Conservation (phyloP, 2,797 vertebrate genomes). For the Falco naumanni region DNA sequence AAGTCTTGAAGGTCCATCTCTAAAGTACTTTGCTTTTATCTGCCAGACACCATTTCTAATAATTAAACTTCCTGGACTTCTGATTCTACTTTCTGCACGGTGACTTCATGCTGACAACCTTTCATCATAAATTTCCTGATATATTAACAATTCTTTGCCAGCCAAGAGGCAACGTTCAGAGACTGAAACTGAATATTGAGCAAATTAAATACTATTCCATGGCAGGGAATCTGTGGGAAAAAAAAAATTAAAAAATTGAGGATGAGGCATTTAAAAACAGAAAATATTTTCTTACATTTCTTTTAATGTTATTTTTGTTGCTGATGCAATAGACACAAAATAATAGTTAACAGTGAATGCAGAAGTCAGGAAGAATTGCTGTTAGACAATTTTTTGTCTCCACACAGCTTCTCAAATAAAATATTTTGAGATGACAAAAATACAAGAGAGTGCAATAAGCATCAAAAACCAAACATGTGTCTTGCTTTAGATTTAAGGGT, state of each 20-base stretch:
- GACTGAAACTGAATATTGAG: background rate
- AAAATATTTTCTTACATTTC: background rate
- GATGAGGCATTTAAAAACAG: background rate
- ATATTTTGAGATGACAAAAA: background rate
- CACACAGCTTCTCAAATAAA: background rate
- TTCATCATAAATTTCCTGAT: background rate
- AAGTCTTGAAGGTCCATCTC: background rate
- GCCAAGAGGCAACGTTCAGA: background rate
- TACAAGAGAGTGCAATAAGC: background rate
- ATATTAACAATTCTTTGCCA: background rate
- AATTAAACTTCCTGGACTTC: background rate
- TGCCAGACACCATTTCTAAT: background rate
- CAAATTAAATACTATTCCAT: background rate
- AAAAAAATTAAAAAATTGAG: background rate
- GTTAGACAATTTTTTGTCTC: background rate
- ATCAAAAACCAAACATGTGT: accelerated
- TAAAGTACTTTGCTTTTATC: background rate
- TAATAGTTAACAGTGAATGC: background rate
- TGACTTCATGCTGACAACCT: background rate
- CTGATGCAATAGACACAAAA: background rate
- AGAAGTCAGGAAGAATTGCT: background rate
- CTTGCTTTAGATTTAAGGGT: background rate
- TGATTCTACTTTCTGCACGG: background rate
- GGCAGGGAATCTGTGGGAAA: background rate
- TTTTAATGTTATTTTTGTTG: background rate